A percentile compares a stretch with the other conserved stretches of the same genome.
Evolutionary conservation across 1,140 invertebrate species (phyloP).

Genomic region (Hetaerina americana): DNA sequence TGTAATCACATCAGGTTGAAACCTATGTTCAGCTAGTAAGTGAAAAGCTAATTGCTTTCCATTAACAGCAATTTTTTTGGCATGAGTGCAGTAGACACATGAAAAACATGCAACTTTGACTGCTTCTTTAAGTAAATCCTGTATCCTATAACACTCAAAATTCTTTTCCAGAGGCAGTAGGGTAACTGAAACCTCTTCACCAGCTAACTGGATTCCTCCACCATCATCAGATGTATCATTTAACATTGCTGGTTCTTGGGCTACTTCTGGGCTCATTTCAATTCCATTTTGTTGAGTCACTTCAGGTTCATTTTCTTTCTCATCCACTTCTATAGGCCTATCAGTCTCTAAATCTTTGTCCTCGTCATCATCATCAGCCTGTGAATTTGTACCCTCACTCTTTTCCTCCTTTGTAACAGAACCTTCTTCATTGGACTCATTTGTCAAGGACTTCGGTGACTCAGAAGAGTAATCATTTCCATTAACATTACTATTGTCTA

Average conservation of each 20-base stretch:
- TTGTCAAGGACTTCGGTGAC: not conserved
- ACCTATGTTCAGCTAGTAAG: constrained; percentile 60
- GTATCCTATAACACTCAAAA: constrained; percentile 53
- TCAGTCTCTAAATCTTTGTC: constrained; percentile 20
- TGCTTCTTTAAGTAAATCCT: constrained; percentile 56
- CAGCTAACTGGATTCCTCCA: constrained; percentile 34
- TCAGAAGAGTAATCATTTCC: not conserved
- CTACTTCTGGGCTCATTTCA: not conserved
- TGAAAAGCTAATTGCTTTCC: constrained; percentile 63
- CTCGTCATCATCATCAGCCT: constrained; percentile 17
- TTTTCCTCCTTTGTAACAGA: constrained; percentile 11
- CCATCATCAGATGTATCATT: not conserved
- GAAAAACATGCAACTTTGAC: constrained; percentile 46
- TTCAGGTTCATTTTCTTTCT: not conserved
- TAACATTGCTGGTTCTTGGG: not conserved
- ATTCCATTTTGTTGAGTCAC: not conserved
- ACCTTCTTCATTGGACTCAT: not conserved
- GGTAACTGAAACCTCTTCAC: constrained; percentile 45
- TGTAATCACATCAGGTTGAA: constrained; percentile 53
- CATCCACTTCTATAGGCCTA: constrained; percentile 3
- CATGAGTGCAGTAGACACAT: constrained; percentile 74
- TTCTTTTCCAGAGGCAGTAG: constrained; percentile 60
- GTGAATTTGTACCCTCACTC: constrained; percentile 7
- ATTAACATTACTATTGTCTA: not conserved
- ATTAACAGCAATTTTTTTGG: constrained; percentile 64